Evolutionary conservation across 2,888 invertebrate genomes (phyloP), one percentile per base, ranked within the genome.

Genomic region (Euplexia lucipara): DNA sequence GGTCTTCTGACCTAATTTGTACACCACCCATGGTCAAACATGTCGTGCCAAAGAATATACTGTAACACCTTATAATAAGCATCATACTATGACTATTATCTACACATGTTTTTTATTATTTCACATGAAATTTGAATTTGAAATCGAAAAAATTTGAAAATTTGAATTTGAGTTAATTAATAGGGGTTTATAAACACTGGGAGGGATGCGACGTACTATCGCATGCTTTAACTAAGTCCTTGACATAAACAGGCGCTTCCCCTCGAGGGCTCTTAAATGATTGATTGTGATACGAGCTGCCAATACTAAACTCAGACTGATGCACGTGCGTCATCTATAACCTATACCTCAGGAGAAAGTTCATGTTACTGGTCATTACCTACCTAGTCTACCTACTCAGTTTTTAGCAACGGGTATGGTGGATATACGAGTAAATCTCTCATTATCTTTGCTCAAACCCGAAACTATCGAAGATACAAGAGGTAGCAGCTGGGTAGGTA

Each of bases 271-370:
- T 42, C 49, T 45, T n/a, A 48, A 63, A 32, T 64, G 52, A 70
- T 74, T 44, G 60, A 75, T 61, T 34, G 42, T 37, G 62, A 51
- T 45, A 64, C 20, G 22, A 48, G 32, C 44, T 60, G 71, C 64
- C 57, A 54, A 63, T 60, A 57, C 30, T 32, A 32, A 18, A 32
- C 51, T 39, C 42, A 51, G 26, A 58, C 30, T 35, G 48, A 52
- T 62, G 41, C 35, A 37, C 42, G 47, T 44, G 30, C 18, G 48
- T 35, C 52, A 39, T 42, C 45, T 41, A 32, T 49, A 30, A 20
- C 18, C 26, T n/a, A 26, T 9, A 16, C 26, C 22, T 16, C 12
- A 12, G n/a, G 14, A 22, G 51, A 42, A 42, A 56, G 12, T 48
- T 42, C 20, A 9, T 30, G 48, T 41, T 4, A 14, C 16, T 30